Evolutionary conservation across 2,888 invertebrate species (phyloP).

Genomic region (Epinotia bilunana): DNA sequence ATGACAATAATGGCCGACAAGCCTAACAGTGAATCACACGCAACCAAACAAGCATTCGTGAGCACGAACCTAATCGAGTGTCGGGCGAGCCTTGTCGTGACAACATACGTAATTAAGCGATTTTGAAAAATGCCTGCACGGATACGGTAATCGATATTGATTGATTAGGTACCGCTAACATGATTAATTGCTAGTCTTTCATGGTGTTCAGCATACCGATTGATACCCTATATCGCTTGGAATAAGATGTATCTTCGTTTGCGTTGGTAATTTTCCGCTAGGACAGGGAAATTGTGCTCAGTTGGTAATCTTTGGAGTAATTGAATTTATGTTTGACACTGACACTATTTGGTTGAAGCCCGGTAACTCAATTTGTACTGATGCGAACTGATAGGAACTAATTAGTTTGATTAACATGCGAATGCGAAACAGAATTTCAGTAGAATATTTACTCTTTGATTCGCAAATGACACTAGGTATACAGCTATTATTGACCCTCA

Average conservation of each 20-base stretch:
- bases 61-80: conserved; percentile 25
- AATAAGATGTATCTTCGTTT: neutral
- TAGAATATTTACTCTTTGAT: neutral
- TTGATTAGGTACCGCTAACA: conserved; percentile 40
- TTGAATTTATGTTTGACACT: conserved; percentile 13
- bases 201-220: neutral
- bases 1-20: neutral
- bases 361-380: neutral
- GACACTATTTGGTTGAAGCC: neutral
- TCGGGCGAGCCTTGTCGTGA: conserved; percentile 10
- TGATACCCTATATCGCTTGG: neutral
- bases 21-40: neutral
- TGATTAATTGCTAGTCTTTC: conserved; percentile 35
- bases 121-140: conserved; percentile 42
- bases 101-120: conserved; percentile 39
- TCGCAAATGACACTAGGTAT: too few species aligned
- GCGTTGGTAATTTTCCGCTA: neutral
- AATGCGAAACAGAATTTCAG: neutral
- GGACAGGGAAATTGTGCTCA: conserved; percentile 27
- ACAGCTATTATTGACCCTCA: too few species aligned
- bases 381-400: neutral
- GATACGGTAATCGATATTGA: conserved; percentile 43
- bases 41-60: neutral
- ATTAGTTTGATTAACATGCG: neutral
- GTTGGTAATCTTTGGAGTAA: conserved; percentile 20